Evolutionary conservation across 1,140 invertebrate species (phyloP).

Genomic region (Pantala flavescens): DNA sequence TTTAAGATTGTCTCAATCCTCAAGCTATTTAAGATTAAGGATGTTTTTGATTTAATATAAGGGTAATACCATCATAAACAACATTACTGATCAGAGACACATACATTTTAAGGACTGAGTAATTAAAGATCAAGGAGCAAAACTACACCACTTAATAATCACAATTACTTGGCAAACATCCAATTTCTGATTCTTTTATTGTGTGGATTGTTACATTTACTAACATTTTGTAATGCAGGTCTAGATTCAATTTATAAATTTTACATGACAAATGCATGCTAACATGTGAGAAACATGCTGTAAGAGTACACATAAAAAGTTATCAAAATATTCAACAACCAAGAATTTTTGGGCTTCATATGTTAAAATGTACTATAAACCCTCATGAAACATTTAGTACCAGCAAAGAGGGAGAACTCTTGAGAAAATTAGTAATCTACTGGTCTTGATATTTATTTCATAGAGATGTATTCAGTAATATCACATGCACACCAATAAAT

Average conservation of each 20-base stretch:
- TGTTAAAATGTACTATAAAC: constrained; percentile 4
- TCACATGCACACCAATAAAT: constrained; percentile 2
- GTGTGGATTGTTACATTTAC: neutral
- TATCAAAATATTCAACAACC: constrained; percentile 10
- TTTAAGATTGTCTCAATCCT: too few relatives aligned
- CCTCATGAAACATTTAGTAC: neutral
- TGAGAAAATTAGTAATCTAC: neutral
- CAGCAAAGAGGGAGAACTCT: neutral
- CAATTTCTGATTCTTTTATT: constrained; percentile 8
- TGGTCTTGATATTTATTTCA: neutral
- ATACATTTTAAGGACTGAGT: too few relatives aligned
- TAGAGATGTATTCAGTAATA: constrained; percentile 4
- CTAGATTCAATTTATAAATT: constrained; percentile 4
- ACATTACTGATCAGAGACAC: too few relatives aligned
- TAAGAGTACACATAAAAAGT: constrained; percentile 7
- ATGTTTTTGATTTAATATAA: too few relatives aligned
- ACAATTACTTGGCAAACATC: neutral
- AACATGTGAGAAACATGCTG: neutral
- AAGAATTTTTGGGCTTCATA: constrained; percentile 6
- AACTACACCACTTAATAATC: neutral
- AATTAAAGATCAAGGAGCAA: neutral
- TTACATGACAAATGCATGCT: constrained; percentile 6
- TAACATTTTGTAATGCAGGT: neutral
- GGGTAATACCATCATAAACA: too few relatives aligned
- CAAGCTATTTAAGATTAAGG: too few relatives aligned